phyloP scores from a whole-genome alignment of 2,113 vertebrate species.

The Gopherus evgoodei region DNA sequence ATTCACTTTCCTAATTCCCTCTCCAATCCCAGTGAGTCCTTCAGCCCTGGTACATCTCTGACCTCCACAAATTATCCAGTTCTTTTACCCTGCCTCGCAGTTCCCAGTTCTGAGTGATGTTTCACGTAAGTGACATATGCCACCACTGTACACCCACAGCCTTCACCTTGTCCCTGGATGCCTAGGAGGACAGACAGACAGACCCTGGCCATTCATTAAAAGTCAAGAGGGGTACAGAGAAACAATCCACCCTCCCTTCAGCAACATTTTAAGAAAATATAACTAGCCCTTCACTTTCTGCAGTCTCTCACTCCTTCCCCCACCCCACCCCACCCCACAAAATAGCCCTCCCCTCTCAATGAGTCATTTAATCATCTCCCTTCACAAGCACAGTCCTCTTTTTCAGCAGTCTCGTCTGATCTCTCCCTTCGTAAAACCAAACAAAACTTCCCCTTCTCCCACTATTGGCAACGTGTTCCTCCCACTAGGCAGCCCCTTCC shows the following conservation, averaged over 20 bases:
- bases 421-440: neutral
- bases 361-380: neutral
- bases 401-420: neutral
- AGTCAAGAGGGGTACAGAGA: neutral
- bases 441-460: neutral
- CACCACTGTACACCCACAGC: neutral
- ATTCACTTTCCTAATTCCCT: neutral
- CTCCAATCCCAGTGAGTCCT: neutral
- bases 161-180: neutral
- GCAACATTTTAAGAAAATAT: neutral
- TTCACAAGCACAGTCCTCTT: neutral
- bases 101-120: neutral
- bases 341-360: neutral
- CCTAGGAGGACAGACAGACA: neutral
- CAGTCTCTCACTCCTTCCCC: too few species aligned
- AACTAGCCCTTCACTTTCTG: neutral
- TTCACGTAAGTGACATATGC: neutral
- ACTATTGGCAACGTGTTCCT: neutral
- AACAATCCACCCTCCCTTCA: neutral
- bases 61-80: neutral
- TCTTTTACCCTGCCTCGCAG: neutral
- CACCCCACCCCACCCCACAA: neutral
- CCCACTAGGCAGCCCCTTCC: neutral
- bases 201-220: neutral
- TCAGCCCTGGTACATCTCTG: neutral